Evolutionary conservation across 2,113 vertebrate genomes (phyloP), one percentile per base, ranked within the genome.

Genomic region (Xenopus laevis): DNA sequence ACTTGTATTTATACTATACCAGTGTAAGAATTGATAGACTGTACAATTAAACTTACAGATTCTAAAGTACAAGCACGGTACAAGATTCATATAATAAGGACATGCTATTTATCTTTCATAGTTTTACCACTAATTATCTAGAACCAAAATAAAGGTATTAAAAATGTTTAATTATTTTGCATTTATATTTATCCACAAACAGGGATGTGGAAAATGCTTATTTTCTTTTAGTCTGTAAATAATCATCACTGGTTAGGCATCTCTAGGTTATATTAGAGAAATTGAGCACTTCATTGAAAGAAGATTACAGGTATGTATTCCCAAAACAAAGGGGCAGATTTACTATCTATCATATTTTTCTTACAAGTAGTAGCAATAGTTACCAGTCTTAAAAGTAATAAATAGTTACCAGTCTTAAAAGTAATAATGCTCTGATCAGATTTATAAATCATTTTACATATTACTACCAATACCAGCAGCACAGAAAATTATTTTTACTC

Each of bases 31-130:
- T 73, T 80, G 81, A 84, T 81, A 78, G 82, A 66, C 80, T 78
- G 71, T 71, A 78, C 83, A 86, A 84, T 86, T 85, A 84, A 79
- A 79, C 78, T 71, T 62, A 8, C 77, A 63, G 68, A 79, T 83
- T 78, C 79, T 79, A 82, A 79, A 75, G 81, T 74, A 80, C 72
- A 66, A 79, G 47, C 77, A 33, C 74, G 57, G 79, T 65, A 16
- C 65, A 72, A 71, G 50, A 65, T 53, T 75, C 71, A 70, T 72
- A 7, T 0, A 20, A 33, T 44, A 72, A 66, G 47, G 21, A 78
- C 4, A 18, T 44, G 12, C 16, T 21, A 40, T 71, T 70, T 16
- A 62, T 30, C 66, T 55, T 69, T 30, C 57, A 44, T 60, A 58
- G 21, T 60, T 45, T 67, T 18, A 30, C 58, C 20, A 58, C 6